phyloP scores from a whole-genome alignment of 2,888 invertebrate species.

The Tholera decimalis region DNA sequence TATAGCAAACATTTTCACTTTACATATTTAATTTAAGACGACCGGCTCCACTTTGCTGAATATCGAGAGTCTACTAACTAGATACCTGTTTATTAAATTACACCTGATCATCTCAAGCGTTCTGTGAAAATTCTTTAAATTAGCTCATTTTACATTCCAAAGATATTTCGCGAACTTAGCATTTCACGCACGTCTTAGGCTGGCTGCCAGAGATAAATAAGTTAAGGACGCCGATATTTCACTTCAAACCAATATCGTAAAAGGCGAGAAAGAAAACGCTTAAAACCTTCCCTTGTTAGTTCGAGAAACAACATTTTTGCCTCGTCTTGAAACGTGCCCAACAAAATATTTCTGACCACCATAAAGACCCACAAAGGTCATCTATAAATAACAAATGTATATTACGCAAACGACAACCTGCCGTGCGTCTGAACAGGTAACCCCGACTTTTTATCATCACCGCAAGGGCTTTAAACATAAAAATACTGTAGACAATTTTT shows the following conservation, averaged over 20 bases:
- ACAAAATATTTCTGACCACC: slow-evolving; percentile 48
- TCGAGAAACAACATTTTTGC: slow-evolving; percentile 52
- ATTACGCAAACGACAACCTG: slow-evolving; percentile 72
- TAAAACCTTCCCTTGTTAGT: slow-evolving; percentile 68
- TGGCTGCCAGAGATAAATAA: slow-evolving; percentile 84
- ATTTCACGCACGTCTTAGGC: slow-evolving; percentile 82
- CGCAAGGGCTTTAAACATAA: slow-evolving; percentile 82
- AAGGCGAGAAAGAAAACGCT: slow-evolving; percentile 76
- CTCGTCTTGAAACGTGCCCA: slow-evolving; percentile 30
- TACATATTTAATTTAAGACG: slow-evolving; percentile 31
- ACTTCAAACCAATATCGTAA: slow-evolving; percentile 86
- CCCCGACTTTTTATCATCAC: slow-evolving; percentile 79
- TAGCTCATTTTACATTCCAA: slow-evolving; percentile 78
- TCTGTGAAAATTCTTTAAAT: slow-evolving; percentile 73
- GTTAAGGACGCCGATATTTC: slow-evolving; percentile 83
- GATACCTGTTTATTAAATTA: slow-evolving; percentile 64
- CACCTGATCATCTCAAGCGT: slow-evolving; percentile 66
- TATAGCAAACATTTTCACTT: slow-evolving; percentile 28
- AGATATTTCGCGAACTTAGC: slow-evolving; percentile 74
- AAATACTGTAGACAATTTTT: slow-evolving; percentile 86
- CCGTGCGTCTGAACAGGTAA: slow-evolving; percentile 72
- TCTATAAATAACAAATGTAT: slow-evolving; percentile 70
- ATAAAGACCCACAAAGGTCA: slow-evolving; percentile 66
- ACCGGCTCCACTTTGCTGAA: slow-evolving; percentile 13
- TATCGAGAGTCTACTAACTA: slow-evolving; percentile 28